Evolutionary conservation across 2,888 invertebrate species (phyloP).

Genomic region (Caenorhabditis wallacei): DNA sequence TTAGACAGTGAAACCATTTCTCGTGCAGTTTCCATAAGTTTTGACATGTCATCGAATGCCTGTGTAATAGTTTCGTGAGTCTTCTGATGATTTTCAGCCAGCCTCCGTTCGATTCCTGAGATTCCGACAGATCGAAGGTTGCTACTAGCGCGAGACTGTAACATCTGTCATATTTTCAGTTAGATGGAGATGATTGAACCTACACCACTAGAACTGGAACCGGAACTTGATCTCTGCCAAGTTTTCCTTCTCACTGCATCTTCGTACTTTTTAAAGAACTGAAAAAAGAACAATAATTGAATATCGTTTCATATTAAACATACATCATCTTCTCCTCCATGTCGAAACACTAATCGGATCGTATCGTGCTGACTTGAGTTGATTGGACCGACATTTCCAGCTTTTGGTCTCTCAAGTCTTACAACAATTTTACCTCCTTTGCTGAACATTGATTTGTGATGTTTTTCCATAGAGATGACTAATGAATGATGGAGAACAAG

Average conservation of each 20-base stretch:
- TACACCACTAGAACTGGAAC: slow-evolving; percentile 80
- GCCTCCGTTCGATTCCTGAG: slow-evolving; percentile 94
- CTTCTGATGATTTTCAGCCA: slow-evolving; percentile 93
- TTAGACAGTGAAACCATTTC: slow-evolving; percentile 97
- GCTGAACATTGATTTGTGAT: slow-evolving; percentile 82
- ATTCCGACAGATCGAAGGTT: slow-evolving; percentile 87
- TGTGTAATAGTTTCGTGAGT: slow-evolving; percentile 93
- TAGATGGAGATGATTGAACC: slow-evolving; percentile 27
- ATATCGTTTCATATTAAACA: slow-evolving; percentile 9
- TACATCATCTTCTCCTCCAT: slow-evolving; percentile 83
- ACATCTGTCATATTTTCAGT: background rate
- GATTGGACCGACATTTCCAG: slow-evolving; percentile 77
- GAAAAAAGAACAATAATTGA: no score
- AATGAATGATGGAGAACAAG: slow-evolving; percentile 82
- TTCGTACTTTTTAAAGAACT: slow-evolving; percentile 82
- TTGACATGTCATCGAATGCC: slow-evolving; percentile 96
- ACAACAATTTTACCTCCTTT: slow-evolving; percentile 81
- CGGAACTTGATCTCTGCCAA: slow-evolving; percentile 81
- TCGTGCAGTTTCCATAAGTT: slow-evolving; percentile 96
- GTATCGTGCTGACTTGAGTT: slow-evolving; percentile 71
- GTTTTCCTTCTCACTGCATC: slow-evolving; percentile 80
- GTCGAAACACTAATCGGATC: slow-evolving; percentile 77
- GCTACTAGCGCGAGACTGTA: slow-evolving; percentile 72
- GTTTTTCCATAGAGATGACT: slow-evolving; percentile 80
- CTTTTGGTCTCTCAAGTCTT: slow-evolving; percentile 67